Conservation (phyloP, 2,888 invertebrate species). For the Amiota minor region DNA sequence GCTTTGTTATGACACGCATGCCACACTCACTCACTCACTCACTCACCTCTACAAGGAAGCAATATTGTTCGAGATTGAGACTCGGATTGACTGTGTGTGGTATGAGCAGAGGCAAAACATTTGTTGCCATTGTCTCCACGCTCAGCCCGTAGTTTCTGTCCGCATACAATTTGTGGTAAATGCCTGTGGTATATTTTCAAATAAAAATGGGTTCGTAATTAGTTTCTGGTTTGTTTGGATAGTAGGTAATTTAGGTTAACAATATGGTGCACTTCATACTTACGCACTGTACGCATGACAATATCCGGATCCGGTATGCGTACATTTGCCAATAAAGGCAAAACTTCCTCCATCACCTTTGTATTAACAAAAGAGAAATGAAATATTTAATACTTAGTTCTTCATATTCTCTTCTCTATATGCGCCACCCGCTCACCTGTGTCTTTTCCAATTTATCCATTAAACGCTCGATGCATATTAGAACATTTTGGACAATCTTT, state of each 20-base stretch:
- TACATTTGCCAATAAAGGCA: slow-evolving; percentile 90
- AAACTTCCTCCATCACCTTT: slow-evolving; percentile 88
- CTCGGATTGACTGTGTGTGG: slow-evolving; percentile 94
- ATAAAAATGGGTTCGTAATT: background rate
- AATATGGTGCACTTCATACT: slow-evolving; percentile 75
- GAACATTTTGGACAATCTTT: slow-evolving; percentile 85
- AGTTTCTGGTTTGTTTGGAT: background rate
- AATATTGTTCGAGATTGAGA: slow-evolving; percentile 87
- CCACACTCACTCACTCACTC: background rate
- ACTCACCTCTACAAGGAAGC: slow-evolving; percentile 79
- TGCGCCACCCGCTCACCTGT: slow-evolving; percentile 73
- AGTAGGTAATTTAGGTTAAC: background rate
- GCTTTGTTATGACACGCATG: background rate
- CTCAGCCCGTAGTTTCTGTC: slow-evolving; percentile 93
- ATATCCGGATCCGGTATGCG: slow-evolving; percentile 91
- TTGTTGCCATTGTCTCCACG: slow-evolving; percentile 92
- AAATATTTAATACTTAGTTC: too few species aligned
- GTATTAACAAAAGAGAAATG: too few species aligned
- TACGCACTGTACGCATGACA: slow-evolving; percentile 92
- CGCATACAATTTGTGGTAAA: slow-evolving; percentile 91
- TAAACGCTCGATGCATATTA: slow-evolving; percentile 86
- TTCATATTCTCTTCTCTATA: too few species aligned
- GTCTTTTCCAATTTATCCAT: slow-evolving; percentile 88
- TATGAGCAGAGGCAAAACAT: slow-evolving; percentile 92
- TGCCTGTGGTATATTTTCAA: slow-evolving; percentile 78